These are phyloP conservation scores for Gambusia affinis DNA, from an alignment of 2,113 vertebrate species.

Conservation along the genomic window DNA sequence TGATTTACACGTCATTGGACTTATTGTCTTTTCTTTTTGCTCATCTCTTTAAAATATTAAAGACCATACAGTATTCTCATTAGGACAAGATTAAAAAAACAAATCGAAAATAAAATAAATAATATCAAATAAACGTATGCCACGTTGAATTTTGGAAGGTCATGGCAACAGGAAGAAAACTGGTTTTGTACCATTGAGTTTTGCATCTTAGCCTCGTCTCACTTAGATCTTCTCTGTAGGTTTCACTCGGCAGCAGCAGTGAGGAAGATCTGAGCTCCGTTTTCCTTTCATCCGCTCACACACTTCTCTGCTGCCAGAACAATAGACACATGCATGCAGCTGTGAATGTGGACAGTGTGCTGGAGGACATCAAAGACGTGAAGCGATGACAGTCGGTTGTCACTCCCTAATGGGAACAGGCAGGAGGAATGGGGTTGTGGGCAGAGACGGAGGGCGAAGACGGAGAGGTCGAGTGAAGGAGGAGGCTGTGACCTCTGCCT, in stretches of 20 bases:
- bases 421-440: slow-evolving; percentile 51
- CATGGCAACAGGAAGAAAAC: too few species aligned
- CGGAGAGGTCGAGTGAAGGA: slow-evolving; percentile 27
- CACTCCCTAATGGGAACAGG: slow-evolving; percentile 48
- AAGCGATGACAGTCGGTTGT: slow-evolving; percentile 33
- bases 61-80: too few species aligned
- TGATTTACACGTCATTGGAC: too few species aligned
- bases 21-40: too few species aligned
- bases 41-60: too few species aligned
- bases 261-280: slow-evolving; percentile 12
- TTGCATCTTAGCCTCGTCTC: background rate
- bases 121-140: too few species aligned
- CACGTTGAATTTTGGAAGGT: too few species aligned
- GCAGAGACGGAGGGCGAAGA: slow-evolving; percentile 13
- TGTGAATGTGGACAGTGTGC: slow-evolving; percentile 54
- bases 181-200: background rate
- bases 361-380: slow-evolving; percentile 36
- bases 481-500: slow-evolving; percentile 37
- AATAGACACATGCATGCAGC: slow-evolving; percentile 38
- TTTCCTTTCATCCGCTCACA: slow-evolving; percentile 13
- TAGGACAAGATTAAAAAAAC: too few species aligned
- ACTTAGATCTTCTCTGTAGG: slow-evolving; percentile 60
- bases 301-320: slow-evolving; percentile 22
- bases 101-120: too few species aligned
- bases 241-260: slow-evolving; percentile 8